phyloP scores from a whole-genome alignment of 2,797 vertebrate genomes.

The Onychomys leucogaster region DNA sequence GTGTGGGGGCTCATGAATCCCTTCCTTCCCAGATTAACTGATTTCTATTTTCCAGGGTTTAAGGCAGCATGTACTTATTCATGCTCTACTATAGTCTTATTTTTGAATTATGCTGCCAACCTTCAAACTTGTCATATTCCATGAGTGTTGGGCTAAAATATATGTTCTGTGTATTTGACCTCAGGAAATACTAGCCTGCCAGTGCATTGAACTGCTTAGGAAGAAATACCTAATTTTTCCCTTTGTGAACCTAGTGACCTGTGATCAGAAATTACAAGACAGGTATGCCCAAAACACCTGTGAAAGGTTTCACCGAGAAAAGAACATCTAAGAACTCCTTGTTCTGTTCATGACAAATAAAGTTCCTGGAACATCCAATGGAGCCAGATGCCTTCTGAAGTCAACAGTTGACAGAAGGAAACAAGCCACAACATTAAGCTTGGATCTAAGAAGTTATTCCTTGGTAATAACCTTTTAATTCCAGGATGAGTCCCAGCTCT shows the following conservation, averaged over 20 bases:
- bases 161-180: not conserved
- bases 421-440: not conserved
- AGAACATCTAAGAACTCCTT: slow-evolving; percentile 55
- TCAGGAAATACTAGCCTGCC: slow-evolving; percentile 43
- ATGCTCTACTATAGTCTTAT: slow-evolving; percentile 49
- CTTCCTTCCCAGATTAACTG: not conserved
- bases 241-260: slow-evolving; percentile 43
- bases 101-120: slow-evolving; percentile 32
- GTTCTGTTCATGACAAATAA: slow-evolving; percentile 40
- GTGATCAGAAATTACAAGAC: slow-evolving; percentile 67
- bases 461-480: not conserved
- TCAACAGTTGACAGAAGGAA: not conserved
- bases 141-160: not conserved
- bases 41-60: not conserved
- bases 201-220: not conserved
- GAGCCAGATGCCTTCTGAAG: not conserved
- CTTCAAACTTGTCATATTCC: slow-evolving; percentile 36
- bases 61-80: not conserved
- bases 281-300: slow-evolving; percentile 61
- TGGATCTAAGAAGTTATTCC: not conserved
- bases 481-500: not conserved
- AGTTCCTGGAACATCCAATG: not conserved
- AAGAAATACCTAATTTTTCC: slow-evolving; percentile 40
- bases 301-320: slow-evolving; percentile 76
- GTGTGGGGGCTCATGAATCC: not conserved